Base-by-base conservation (phyloP, 2,797 vertebrate species). In the Gadopsis marmoratus region DNA sequence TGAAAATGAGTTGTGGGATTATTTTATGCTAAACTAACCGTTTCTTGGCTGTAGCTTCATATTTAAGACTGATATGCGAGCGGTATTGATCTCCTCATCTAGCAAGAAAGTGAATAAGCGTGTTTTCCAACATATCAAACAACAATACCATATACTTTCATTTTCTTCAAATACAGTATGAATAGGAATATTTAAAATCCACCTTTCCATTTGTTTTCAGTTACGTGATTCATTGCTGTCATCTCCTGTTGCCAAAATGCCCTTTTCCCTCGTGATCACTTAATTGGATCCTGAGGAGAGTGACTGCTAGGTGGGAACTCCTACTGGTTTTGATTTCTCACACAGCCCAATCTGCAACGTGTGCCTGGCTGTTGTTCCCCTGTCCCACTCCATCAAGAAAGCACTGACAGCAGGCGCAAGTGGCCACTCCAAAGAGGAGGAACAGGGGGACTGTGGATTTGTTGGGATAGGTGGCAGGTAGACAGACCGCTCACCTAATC, bases 201-300 rank as follows among this genome's bases (percentile, higher is more conserved):
- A 12, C 56, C 53, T 53, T 39, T 17, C 1, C 0, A 16, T 59
- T 35, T 4, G 14, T 58, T 33, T 58, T 48, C 5, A 59, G 23
- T 19, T 26, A 19, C 39, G 26, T 23, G 6, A 21, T 58, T 47
- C 12, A 47, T 12, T 33, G 76, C 68, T 71, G 71, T 73, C 69
- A 43, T 69, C 67, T 81, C 56, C 53, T 56, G 58, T 74, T 76
- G 62, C 82, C 83, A 76, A 41, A 48, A 59, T 51, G 48, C 45
- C 55, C 65, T 61, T 66, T 70, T 56, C 64, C 65, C 33, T 63
- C 3, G 4, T 65, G 78, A 88, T 84, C 78, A 76, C 65, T 75
- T 88, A 88, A 91, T 88, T 89, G 83, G 85, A 87, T 85, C 76
- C 77, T 59, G 73, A 86, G 58, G 51, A 14, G 53, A 79, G 60